Conservation (phyloP, 2,888 invertebrate genomes). For the Caenorhabditis panamensis region DNA sequence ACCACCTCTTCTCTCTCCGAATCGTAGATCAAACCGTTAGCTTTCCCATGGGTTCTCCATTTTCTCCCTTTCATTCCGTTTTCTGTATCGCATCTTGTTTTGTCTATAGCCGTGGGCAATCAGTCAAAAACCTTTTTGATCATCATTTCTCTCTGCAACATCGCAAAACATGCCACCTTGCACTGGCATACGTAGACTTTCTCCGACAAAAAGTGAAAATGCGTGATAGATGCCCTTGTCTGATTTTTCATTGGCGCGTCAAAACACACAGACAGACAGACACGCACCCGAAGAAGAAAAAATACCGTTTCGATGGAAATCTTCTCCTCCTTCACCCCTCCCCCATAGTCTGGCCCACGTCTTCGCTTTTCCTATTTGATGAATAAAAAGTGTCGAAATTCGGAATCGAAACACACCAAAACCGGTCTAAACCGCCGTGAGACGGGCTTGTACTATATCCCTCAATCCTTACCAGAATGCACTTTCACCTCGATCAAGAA, state of each 20-base stretch:
- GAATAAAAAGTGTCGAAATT: conserved; percentile 59
- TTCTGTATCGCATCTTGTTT: conserved; percentile 11
- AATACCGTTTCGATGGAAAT: conserved; percentile 55
- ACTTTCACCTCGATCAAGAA: conserved; percentile 58
- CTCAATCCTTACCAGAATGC: conserved; percentile 55
- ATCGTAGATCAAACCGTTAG: conserved; percentile 35
- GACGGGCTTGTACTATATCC: conserved; percentile 56
- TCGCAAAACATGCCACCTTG: conserved; percentile 28
- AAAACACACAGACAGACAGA: conserved; percentile 46
- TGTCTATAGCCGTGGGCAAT: neutral
- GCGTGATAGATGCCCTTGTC: conserved; percentile 59
- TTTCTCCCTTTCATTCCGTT: neutral
- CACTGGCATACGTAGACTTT: conserved; percentile 38
- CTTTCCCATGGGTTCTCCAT: neutral
- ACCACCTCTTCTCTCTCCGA: neutral
- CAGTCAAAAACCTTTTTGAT: conserved; percentile 17
- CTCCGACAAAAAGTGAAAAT: conserved; percentile 57
- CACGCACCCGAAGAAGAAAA: conserved; percentile 22
- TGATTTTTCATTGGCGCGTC: conserved; percentile 51
- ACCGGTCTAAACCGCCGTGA: conserved; percentile 44
- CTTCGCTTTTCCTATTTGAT: conserved; percentile 42
- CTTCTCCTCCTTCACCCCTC: conserved; percentile 18
- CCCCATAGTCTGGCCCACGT: conserved; percentile 6
- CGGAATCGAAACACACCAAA: conserved; percentile 51
- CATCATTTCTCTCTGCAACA: conserved; percentile 5